Evolutionary conservation across 2,797 vertebrate species (phyloP).

Genomic region (Oreortyx pictus): DNA sequence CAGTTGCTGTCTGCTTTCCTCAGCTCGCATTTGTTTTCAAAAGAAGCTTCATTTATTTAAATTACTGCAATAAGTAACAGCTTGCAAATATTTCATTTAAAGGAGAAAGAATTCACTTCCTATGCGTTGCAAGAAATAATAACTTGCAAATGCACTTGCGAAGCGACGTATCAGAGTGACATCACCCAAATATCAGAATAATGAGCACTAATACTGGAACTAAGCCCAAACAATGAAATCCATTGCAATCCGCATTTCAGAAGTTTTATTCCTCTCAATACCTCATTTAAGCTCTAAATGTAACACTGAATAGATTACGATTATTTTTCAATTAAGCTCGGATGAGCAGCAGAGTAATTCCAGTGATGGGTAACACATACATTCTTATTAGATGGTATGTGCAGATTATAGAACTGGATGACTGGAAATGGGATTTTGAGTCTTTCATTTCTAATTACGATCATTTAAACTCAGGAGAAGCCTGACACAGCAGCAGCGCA

Average conservation of each 20-base stretch:
- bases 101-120: constrained; percentile 13
- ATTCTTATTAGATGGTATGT: not conserved
- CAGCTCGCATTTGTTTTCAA: not conserved
- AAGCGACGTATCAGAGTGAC: not conserved
- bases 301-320: constrained; percentile 10
- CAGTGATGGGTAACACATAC: not conserved
- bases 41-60: constrained; percentile 20
- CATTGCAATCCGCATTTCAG: not conserved
- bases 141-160: not conserved
- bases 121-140: not conserved
- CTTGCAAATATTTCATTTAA: constrained; percentile 52
- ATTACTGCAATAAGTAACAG: constrained; percentile 31
- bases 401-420: not conserved
- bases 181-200: not conserved
- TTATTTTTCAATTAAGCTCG: constrained; percentile 47
- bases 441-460: not conserved
- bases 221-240: constrained; percentile 21
- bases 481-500: not conserved
- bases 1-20: not conserved
- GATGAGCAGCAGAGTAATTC: not conserved
- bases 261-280: not conserved
- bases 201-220: not conserved
- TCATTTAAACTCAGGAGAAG: constrained; percentile 9
- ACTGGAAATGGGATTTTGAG: constrained; percentile 4
- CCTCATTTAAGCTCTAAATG: constrained; percentile 6